phyloP scores from a whole-genome alignment of 2,888 invertebrate genomes.

The Ectobius pallidus region DNA sequence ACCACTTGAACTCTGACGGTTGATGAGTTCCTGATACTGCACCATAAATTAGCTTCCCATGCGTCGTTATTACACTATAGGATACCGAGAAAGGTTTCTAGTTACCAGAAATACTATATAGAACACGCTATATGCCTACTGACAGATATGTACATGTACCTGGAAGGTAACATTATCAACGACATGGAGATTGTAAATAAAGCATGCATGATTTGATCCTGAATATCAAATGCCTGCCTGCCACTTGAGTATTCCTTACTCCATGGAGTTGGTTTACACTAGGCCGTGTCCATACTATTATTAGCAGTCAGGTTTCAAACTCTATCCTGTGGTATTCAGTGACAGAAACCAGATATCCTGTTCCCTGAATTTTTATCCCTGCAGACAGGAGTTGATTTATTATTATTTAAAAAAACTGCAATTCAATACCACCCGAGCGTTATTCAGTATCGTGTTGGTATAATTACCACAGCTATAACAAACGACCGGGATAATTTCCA shows the following conservation, averaged over 20 bases:
- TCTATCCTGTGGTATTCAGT: neutral
- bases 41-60: too few relatives aligned
- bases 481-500: neutral
- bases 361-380: neutral
- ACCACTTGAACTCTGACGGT: too few relatives aligned
- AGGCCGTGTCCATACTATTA: neutral
- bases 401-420: neutral
- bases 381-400: neutral
- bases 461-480: neutral
- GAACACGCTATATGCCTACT: too few relatives aligned
- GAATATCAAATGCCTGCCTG: neutral
- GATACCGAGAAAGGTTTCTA: neutral
- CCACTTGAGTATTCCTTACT: slow-evolving; percentile 12
- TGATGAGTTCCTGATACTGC: too few relatives aligned
- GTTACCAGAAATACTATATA: neutral
- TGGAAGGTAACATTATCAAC: neutral
- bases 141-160: neutral
- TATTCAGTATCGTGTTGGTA: too few relatives aligned
- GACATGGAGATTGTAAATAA: neutral
- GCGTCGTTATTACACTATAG: slow-evolving; percentile 2
- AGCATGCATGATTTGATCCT: slow-evolving; percentile 15
- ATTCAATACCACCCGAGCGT: neutral
- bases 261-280: neutral
- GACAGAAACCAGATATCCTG: slow-evolving; percentile 9
- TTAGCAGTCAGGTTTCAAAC: neutral